Evolutionary conservation across 2,113 vertebrate species (phyloP).

Genomic region (Hoplias malabaricus): DNA sequence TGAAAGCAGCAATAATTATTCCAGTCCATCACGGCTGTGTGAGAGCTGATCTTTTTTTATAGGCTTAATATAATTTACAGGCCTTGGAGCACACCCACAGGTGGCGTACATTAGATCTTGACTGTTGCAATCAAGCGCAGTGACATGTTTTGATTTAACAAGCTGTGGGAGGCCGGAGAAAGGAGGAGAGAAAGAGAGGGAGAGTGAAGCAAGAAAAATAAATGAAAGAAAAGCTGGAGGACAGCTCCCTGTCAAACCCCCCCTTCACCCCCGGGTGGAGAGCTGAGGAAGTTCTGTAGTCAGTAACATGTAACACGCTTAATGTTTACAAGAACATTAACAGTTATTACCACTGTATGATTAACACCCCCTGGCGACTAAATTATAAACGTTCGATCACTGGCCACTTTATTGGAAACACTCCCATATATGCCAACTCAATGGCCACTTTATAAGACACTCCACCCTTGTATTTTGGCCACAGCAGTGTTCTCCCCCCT

Average conservation of each 20-base stretch:
- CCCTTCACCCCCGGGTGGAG: slow-evolving; percentile 24
- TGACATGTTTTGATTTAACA: slow-evolving; percentile 63
- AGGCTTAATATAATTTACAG: slow-evolving; percentile 59
- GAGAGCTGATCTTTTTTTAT: slow-evolving; percentile 53
- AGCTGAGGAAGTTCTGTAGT: not conserved
- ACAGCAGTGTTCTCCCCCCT: too few relatives aligned
- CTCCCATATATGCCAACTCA: too few relatives aligned
- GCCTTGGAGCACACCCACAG: slow-evolving; percentile 57
- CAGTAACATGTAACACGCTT: slow-evolving; percentile 6
- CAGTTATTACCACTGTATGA: not conserved
- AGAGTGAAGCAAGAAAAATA: slow-evolving; percentile 30
- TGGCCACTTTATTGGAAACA: too few relatives aligned
- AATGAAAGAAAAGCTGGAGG: slow-evolving; percentile 28
- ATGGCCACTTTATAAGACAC: too few relatives aligned
- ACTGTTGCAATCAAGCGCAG: slow-evolving; percentile 56
- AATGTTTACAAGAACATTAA: slow-evolving; percentile 9
- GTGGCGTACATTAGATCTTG: slow-evolving; percentile 56
- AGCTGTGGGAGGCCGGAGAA: slow-evolving; percentile 49
- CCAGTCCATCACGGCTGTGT: slow-evolving; percentile 46
- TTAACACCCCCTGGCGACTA: too few relatives aligned
- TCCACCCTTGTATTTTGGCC: too few relatives aligned
- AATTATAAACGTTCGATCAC: too few relatives aligned
- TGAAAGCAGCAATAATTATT: slow-evolving; percentile 51
- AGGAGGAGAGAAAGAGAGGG: slow-evolving; percentile 26
- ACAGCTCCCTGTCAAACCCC: slow-evolving; percentile 28